Base-by-base conservation (phyloP, 2,113 vertebrate genomes). In the Clarias batrachus region DNA sequence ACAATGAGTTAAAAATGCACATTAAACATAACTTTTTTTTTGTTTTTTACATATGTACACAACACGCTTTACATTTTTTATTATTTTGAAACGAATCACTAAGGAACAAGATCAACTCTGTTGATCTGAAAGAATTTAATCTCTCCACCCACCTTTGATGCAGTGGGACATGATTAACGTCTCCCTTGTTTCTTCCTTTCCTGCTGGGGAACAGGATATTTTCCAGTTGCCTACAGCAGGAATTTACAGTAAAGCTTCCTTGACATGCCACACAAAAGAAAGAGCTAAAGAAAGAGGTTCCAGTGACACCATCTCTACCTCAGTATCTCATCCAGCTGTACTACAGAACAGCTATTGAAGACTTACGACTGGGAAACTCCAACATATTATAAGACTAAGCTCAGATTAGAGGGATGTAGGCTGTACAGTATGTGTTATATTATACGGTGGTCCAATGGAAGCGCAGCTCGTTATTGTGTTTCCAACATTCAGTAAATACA, bases 221-320 rank as follows among this genome's bases (percentile, higher is more conserved):
- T 85, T 83, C 83, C 80, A 83, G 73, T 62, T 68, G 73, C 80
- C 83, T 82, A 83, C 63, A 37, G 84, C 65, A 70, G 62, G 73
- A 70, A 56, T 78, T 33, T 59, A 68, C 78, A 66, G 56, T 73
- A 83, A 87, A 87, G 86, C 81, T 79, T 87, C 70, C 19, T 27
- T 78, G 86, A 82, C 88, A 87, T 70, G 82, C 65, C 27, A 62
- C 65, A 89, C 84, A 89, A 89, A 83, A 41, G 48, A 27, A 33
- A 25, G 59, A 87, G 82, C 86, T 59, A 74, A 54, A 78, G 79
- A 87, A 81, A 85, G 19, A 13, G 23, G 27, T 83, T 85, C 76
- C 25, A 74, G 48, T 81, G 37, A 60, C 89, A 86, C 80, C 86
- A 87, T 79, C 78, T 80, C 71, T 54, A 85, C 86, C 41, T 57